A percentile compares a stretch with the other conserved stretches of the same genome.
Evolutionary conservation across 2,797 vertebrate species (phyloP).

Genomic region (Gallinago nigripennis): DNA sequence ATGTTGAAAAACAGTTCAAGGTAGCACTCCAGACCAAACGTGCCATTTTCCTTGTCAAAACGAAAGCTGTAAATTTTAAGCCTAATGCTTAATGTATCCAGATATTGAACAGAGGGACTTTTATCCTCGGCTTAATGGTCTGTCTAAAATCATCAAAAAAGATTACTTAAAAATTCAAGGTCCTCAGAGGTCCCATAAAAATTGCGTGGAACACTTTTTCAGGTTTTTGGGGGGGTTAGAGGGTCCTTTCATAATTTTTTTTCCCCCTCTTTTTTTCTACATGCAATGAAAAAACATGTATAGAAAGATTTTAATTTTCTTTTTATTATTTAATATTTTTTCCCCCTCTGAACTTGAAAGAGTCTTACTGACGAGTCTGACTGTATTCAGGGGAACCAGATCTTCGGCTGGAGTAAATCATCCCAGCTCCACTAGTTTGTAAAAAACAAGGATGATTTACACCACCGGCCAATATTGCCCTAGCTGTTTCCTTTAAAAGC

Average conservation of each 20-base stretch:
- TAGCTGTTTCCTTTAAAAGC: slow-evolving; percentile 1
- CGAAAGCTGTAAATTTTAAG: slow-evolving; percentile 80
- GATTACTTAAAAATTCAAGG: slow-evolving; percentile 78
- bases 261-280: not conserved
- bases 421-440: not conserved
- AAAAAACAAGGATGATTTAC: slow-evolving; percentile 1
- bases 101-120: slow-evolving; percentile 81
- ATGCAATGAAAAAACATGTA: slow-evolving; percentile 45
- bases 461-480: not conserved
- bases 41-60: slow-evolving; percentile 82
- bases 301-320: slow-evolving; percentile 40
- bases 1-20: slow-evolving; percentile 76
- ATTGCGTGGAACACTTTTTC: not conserved
- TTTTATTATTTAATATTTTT: not conserved
- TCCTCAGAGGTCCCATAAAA: slow-evolving; percentile 77
- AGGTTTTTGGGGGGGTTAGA: not conserved
- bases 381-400: not conserved
- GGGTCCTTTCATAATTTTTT: not conserved
- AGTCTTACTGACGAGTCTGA: not conserved
- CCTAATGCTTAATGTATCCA: slow-evolving; percentile 80
- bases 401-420: not conserved
- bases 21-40: slow-evolving; percentile 75
- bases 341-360: not conserved
- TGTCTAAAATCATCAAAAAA: slow-evolving; percentile 81
- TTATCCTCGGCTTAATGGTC: slow-evolving; percentile 80